Evolutionary conservation across 2,113 vertebrate species (phyloP).

Genomic region (Ivindomyrus marchei): DNA sequence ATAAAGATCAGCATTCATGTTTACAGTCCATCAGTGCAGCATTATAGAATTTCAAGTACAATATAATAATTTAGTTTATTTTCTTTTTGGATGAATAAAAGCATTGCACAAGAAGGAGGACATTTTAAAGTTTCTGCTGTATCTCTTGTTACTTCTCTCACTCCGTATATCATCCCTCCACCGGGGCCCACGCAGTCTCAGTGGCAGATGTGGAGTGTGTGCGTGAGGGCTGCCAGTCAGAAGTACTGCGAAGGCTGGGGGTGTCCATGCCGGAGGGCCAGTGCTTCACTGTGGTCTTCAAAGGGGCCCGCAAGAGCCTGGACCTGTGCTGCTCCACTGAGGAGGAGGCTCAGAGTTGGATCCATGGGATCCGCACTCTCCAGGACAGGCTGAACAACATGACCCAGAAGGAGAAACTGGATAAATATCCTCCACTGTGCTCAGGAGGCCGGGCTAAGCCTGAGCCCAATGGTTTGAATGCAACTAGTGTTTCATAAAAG

Average conservation of each 20-base stretch:
- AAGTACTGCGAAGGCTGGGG: slow-evolving; percentile 63
- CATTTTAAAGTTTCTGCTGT: not conserved
- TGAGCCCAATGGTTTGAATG: not conserved
- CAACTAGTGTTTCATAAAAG: not conserved
- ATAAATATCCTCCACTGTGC: slow-evolving; percentile 81
- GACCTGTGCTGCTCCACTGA: slow-evolving; percentile 72
- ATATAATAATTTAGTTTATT: not conserved
- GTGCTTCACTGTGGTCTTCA: slow-evolving; percentile 83
- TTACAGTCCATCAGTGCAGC: not conserved
- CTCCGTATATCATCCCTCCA: not conserved
- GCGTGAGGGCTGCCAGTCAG: slow-evolving; percentile 79
- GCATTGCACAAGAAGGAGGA: not conserved
- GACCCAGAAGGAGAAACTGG: slow-evolving; percentile 83
- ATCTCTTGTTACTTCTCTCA: not conserved
- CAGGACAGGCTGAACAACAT: slow-evolving; percentile 73
- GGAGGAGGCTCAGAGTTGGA: slow-evolving; percentile 78
- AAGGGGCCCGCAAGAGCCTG: slow-evolving; percentile 73
- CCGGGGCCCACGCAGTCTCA: slow-evolving; percentile 60
- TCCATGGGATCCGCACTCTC: slow-evolving; percentile 75
- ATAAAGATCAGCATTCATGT: not conserved
- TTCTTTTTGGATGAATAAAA: not conserved
- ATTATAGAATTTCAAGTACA: not conserved
- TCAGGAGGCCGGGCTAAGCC: not conserved
- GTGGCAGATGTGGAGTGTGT: slow-evolving; percentile 77
- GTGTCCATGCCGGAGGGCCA: slow-evolving; percentile 56